These are phyloP conservation scores for Indicator maculatus DNA, from an alignment of 2,113 vertebrate genomes.

Conservation along the genomic window DNA sequence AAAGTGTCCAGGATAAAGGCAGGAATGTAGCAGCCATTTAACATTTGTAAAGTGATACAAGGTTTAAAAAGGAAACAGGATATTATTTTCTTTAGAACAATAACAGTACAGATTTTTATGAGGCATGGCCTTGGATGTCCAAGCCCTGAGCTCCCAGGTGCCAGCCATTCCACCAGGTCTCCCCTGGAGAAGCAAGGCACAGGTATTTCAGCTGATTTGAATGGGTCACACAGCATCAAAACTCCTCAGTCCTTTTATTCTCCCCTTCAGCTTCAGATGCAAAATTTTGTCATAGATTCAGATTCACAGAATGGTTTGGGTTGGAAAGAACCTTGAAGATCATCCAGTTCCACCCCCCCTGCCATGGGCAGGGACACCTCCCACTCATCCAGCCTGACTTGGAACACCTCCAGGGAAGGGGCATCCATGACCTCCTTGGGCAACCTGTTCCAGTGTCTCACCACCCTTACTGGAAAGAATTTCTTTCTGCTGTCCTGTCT, in stretches of 20 bases:
- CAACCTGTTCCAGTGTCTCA: no score
- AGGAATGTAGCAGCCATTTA: conserved; percentile 29
- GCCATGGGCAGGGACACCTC: neutral
- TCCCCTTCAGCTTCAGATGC: neutral
- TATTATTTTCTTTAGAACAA: neutral
- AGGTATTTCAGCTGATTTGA: neutral
- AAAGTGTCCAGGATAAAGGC: neutral
- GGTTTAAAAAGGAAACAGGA: neutral
- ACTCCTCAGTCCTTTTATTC: neutral
- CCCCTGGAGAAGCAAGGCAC: fast-evolving
- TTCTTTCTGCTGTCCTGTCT: no score
- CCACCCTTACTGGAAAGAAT: no score
- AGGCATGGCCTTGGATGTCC: neutral
- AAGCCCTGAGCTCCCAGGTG: neutral
- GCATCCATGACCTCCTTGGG: no score
- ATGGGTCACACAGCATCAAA: neutral
- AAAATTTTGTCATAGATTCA: neutral
- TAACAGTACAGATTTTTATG: neutral
- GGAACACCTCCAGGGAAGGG: no score
- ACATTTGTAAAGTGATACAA: neutral
- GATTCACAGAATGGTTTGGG: no score
- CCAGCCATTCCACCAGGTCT: neutral
- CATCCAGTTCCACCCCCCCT: neutral
- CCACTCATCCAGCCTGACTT: no score
- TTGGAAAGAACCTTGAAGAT: neutral